Evolutionary conservation across 2,888 invertebrate species (phyloP), one percentile per base, ranked within the genome.

Genomic region (Caenorhabditis japonica): DNA sequence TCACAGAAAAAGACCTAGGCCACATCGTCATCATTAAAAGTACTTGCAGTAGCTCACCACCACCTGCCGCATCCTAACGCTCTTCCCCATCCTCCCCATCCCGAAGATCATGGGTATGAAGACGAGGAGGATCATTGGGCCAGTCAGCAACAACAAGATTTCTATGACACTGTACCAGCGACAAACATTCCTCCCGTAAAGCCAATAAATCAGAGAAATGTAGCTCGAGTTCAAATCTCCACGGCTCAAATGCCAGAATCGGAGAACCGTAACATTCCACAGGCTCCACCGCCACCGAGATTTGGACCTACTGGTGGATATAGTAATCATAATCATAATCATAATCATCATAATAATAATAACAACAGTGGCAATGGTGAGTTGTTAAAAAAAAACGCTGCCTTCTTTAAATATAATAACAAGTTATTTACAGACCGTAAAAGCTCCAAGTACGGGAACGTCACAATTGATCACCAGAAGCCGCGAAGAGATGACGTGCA

Each of bases 121-220:
- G 66, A 73, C 43, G 72, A 73, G 33, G 68, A 73, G 23, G 73
- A 73, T 33, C 68, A 73, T 30, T 68, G 68, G 60, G 52, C 41
- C 8, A 41, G 55, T 10, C 72, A 60, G 47, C 56, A 49, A 8
- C 60, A 60, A 15, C 49, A 51, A 3, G 76, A 76, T 46, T 59
- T 77, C 25, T 77, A 77, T 39, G 77, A 77, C 23, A 72, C 70
- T 13, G 77, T 77, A 3, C 77, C 77, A 2, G 71, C 58, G 3
- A 55, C 69, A 0, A 74, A 74, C 41, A 23, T 61, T n/a, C 69
- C 69, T n/a, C 56, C 58, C 1, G 66, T 51, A 1, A 68, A 64
- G 27, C 56, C 49, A 38, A 53, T 55, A 36, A 43, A 51, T 10
- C 49, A 53, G 10, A 53, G 64, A 46, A 66, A 66, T 23, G 53